phyloP scores from a whole-genome alignment of 1,140 invertebrate genomes.

The Bombus picipes region DNA sequence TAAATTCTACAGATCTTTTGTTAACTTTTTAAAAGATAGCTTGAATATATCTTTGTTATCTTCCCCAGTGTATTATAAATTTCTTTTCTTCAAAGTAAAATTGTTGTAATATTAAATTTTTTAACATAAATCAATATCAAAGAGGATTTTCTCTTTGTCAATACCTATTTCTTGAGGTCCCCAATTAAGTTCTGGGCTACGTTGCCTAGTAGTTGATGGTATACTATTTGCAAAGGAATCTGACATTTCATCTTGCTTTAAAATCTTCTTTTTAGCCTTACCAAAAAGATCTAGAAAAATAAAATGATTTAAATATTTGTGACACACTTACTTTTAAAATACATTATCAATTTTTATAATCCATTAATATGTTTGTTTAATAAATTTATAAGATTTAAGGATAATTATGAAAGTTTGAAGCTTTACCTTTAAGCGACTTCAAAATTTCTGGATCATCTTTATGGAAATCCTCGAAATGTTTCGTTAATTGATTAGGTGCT shows the following conservation, averaged over 20 bases:
- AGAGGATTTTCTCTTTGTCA: no score
- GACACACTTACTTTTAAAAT: neutral
- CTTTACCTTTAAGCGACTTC: conserved; percentile 92
- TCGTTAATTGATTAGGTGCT: conserved; percentile 90
- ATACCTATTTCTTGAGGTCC: conserved; percentile 86
- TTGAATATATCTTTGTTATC: neutral
- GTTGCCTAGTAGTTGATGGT: conserved; percentile 56
- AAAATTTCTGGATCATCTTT: conserved; percentile 94
- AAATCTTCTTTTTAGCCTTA: conserved; percentile 94
- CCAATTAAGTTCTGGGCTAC: conserved; percentile 79
- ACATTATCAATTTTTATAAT: neutral
- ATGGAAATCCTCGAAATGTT: conserved; percentile 94
- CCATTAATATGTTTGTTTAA: neutral
- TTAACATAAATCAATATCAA: neutral
- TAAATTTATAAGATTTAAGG: conserved; percentile 37
- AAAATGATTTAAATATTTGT: neutral
- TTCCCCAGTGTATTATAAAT: neutral
- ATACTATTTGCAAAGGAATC: conserved; percentile 82
- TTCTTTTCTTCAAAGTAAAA: neutral
- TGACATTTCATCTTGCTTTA: conserved; percentile 89
- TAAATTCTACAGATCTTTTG: neutral
- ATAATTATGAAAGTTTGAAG: conserved; percentile 2
- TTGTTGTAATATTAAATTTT: neutral
- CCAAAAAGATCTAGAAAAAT: conserved; percentile 88
- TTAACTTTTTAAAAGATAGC: neutral